Base-by-base conservation (phyloP, 2,888 invertebrate species). In the Drosophila sordidula region DNA sequence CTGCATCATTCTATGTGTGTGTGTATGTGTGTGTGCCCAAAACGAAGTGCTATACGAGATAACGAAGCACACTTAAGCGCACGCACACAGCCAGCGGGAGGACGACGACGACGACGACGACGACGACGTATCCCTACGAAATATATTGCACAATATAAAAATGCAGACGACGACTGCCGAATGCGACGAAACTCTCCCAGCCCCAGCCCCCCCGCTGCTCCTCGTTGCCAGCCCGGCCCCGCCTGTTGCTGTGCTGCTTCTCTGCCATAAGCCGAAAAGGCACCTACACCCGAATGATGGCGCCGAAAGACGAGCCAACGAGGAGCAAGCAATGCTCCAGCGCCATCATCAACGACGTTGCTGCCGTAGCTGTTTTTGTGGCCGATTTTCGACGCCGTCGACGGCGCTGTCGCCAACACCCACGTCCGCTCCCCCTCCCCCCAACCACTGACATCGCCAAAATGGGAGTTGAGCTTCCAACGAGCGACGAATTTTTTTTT, bases 1-100 rank as follows among this genome's bases (percentile, higher is more conserved):
- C 80, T 87, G 73, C 75, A 75, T 50, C 55, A 46, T 16, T 51
- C 57, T 61, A 70, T 66, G 36, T 56, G 38, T 65, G 14, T 61
- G 65, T 66, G 58, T 71, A 36, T 49, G 45, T 34, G 73, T 78
- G 78, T 79, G 78, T 70, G 70, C 85, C 83, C 79, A 81, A 89
- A 87, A 87, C 89, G 89, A 84, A 83, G 81, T 84, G 81, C 80
- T 85, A 75, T 75, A 80, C 78, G 80, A 84, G 82, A 90, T 91
- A 90, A 90, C 90, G 88, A 89, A 90, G 85, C 89, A 78, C 76
- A 80, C 81, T 90, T 89, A 90, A 80, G 72, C 86, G 68, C 77
- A 78, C 77, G 70, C 76, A 81, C 70, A 75, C 71, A 58, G 45
- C 65, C 44, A 68, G 34, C 50, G 44, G n/a, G 22, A 51, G 14